Conservation (phyloP, 2,888 invertebrate species). For the Callinectes sapidus region DNA sequence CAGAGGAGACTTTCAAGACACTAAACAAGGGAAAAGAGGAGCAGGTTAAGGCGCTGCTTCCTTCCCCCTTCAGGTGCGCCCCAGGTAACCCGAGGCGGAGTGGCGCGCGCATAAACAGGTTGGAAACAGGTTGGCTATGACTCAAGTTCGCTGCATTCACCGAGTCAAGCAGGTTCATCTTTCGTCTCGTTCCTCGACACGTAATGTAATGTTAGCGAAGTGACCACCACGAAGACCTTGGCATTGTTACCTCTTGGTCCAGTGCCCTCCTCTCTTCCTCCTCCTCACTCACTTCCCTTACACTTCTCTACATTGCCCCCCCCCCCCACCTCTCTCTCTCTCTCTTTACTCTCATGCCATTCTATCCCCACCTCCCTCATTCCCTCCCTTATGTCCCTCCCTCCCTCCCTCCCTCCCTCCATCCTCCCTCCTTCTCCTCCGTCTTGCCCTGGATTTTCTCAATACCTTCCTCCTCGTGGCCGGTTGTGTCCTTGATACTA, state of each 20-base stretch:
- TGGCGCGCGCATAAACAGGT: neutral
- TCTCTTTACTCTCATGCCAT: neutral
- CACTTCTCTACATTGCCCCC: neutral
- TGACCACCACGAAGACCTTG: neutral
- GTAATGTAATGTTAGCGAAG: neutral
- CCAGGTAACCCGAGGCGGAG: neutral
- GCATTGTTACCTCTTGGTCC: conserved; percentile 16
- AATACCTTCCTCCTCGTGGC: conserved; percentile 28
- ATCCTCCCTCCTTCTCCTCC: neutral
- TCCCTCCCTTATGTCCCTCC: neutral
- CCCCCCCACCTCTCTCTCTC: neutral
- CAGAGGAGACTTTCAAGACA: neutral
- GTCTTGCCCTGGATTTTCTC: conserved; percentile 8
- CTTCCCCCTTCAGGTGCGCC: neutral
- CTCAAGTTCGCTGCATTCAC: neutral
- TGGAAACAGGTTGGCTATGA: neutral
- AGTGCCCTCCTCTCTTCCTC: neutral
- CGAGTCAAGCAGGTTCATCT: neutral
- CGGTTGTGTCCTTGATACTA: conserved; percentile 29
- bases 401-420: neutral
- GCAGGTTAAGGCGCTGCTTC: neutral
- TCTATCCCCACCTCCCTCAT: neutral
- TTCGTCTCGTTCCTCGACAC: neutral
- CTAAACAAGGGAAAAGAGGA: neutral
- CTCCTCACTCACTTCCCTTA: neutral